Percentiles rank a stretch among this genome's conserved stretches.
Evolutionary conservation across 2,113 vertebrate species (phyloP).

Genomic region (Ammospiza caudacuta): DNA sequence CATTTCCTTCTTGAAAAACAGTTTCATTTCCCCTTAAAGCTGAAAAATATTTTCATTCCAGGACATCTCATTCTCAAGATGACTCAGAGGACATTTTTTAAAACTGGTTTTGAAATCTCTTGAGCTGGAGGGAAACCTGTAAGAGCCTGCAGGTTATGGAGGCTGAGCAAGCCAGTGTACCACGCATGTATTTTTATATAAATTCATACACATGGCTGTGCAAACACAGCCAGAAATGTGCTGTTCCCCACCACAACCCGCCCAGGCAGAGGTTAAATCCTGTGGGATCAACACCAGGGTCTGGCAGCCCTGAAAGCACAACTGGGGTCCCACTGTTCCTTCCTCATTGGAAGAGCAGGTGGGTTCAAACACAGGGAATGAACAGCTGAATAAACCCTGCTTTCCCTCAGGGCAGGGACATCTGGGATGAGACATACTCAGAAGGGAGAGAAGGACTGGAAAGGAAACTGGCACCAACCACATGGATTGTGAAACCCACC

Average conservation of each 20-base stretch:
- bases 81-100: background rate
- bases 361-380: background rate
- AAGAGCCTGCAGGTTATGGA: too few species aligned
- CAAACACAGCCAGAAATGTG: background rate
- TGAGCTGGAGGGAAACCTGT: background rate
- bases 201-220: rapidly evolving
- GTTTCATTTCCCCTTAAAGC: background rate
- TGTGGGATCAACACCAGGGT: rapidly evolving
- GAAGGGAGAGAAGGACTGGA: background rate
- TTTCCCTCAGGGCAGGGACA: background rate
- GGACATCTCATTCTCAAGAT: background rate
- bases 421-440: rapidly evolving
- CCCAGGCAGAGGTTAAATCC: background rate
- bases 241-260: background rate
- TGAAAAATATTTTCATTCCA: background rate
- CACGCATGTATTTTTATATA: rapidly evolving
- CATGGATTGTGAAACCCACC: rapidly evolving
- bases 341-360: rapidly evolving
- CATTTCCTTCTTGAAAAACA: background rate
- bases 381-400: background rate
- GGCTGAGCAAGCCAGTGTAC: background rate
- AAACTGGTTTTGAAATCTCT: background rate
- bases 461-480: background rate
- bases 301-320: background rate
- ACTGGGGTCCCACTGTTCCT: rapidly evolving